Evolutionary conservation across 1,140 invertebrate genomes (phyloP).

Genomic region (Holotrichia oblita): DNA sequence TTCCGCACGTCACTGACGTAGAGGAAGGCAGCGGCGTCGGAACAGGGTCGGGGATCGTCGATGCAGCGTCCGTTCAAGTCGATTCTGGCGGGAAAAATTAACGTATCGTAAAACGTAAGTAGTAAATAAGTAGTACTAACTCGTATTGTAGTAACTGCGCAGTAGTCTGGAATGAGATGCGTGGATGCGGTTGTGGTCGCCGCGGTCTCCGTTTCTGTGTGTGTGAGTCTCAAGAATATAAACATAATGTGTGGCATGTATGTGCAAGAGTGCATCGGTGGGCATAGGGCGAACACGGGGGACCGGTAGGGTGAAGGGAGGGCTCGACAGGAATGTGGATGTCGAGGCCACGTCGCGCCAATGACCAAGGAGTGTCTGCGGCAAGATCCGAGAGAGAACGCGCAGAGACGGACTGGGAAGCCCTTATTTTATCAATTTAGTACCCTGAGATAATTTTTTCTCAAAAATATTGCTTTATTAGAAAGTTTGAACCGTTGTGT

Average conservation of each 20-base stretch:
- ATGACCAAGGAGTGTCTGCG: constrained; percentile 52
- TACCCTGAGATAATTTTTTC: no score
- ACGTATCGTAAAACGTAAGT: neutral
- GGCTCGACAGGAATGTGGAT: constrained; percentile 49
- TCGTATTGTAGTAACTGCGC: constrained; percentile 35
- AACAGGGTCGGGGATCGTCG: no score
- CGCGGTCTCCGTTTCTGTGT: neutral
- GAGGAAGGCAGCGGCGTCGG: neutral
- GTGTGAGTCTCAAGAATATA: neutral
- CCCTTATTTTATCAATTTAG: neutral
- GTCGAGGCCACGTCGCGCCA: constrained; percentile 49
- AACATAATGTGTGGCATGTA: neutral
- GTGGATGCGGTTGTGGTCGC: neutral
- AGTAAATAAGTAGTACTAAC: neutral
- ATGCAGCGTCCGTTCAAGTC: neutral
- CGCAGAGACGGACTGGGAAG: neutral
- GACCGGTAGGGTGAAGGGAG: constrained; percentile 43
- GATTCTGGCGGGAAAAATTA: constrained; percentile 7
- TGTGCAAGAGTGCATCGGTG: neutral
- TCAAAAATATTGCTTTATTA: no score
- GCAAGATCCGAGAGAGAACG: constrained; percentile 44
- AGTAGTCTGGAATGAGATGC: constrained; percentile 17
- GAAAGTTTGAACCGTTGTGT: no score
- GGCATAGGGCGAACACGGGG: constrained; percentile 14
- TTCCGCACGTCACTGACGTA: neutral